Percentiles rank a stretch among this genome's conserved stretches.
Conservation (phyloP, 2,797 vertebrate species). For the Emydoidea blandingii region DNA sequence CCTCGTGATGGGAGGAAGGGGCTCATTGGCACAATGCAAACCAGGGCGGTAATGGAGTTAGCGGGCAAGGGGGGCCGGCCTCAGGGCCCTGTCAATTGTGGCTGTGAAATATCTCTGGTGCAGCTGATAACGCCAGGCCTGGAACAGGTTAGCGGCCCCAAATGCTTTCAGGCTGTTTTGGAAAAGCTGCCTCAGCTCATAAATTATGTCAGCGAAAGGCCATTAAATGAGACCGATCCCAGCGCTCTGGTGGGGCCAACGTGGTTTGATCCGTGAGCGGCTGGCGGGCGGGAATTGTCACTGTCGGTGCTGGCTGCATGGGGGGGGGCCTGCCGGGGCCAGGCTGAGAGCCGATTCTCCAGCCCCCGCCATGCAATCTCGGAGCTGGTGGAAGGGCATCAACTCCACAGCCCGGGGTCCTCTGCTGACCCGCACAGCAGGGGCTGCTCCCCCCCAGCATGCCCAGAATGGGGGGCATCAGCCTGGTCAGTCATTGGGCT, state of each 20-base stretch:
- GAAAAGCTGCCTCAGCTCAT: not conserved
- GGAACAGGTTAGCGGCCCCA: not conserved
- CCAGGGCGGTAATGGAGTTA: not conserved
- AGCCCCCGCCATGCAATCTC: not conserved
- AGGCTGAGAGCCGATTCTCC: not conserved
- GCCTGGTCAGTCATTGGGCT: not conserved
- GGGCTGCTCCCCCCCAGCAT: not conserved
- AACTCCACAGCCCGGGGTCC: no score
- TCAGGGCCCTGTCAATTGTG: not conserved
- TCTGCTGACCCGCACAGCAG: not conserved
- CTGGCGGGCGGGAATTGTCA: not conserved
- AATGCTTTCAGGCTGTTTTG: not conserved
- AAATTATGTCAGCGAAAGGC: not conserved
- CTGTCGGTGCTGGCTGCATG: not conserved
- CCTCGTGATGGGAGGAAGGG: not conserved
- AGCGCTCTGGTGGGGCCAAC: no score
- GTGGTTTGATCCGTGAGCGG: not conserved
- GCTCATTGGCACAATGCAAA: not conserved
- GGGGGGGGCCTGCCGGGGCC: not conserved
- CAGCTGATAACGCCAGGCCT: not conserved
- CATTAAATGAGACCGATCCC: not conserved
- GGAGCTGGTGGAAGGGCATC: not conserved
- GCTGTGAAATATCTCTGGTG: not conserved
- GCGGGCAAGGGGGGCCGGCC: not conserved
- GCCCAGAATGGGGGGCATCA: not conserved